Conservation (phyloP, 2,797 vertebrate species). For the Lepilemur septentrionalis region DNA sequence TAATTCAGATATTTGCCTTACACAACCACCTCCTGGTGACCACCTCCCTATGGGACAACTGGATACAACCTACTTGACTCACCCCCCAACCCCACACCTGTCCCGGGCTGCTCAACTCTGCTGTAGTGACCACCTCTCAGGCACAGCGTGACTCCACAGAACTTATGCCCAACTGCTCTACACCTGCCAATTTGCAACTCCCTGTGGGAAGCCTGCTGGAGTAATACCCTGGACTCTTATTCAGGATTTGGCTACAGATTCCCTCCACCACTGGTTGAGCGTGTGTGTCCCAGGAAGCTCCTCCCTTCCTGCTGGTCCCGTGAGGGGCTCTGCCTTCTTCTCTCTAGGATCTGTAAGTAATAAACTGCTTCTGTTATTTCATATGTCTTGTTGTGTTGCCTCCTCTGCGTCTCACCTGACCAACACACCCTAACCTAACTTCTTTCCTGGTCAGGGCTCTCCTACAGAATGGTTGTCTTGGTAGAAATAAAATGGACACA, state of each 20-base stretch:
- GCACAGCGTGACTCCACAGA: not conserved
- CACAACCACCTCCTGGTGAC: not conserved
- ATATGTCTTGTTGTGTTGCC: not conserved
- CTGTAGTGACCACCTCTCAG: not conserved
- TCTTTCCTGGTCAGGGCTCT: not conserved
- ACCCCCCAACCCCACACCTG: too few species aligned
- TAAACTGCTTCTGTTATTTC: not conserved
- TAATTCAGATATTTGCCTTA: not conserved
- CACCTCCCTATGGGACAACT: not conserved
- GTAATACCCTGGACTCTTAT: too few species aligned
- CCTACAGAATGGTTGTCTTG: not conserved
- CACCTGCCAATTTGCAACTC: too few species aligned
- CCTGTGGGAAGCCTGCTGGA: not conserved
- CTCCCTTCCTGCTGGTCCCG: not conserved
- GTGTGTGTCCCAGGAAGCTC: not conserved
- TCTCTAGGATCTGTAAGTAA: not conserved
- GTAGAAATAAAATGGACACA: not conserved
- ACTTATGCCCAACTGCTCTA: not conserved
- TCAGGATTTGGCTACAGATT: not conserved
- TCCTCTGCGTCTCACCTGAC: not conserved
- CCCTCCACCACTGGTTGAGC: not conserved
- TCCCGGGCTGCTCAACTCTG: not conserved
- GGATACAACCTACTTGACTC: not conserved
- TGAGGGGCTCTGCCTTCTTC: rapidly evolving
- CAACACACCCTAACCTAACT: not conserved